Conservation (phyloP, 2,888 invertebrate species). For the Heliconius hortense region DNA sequence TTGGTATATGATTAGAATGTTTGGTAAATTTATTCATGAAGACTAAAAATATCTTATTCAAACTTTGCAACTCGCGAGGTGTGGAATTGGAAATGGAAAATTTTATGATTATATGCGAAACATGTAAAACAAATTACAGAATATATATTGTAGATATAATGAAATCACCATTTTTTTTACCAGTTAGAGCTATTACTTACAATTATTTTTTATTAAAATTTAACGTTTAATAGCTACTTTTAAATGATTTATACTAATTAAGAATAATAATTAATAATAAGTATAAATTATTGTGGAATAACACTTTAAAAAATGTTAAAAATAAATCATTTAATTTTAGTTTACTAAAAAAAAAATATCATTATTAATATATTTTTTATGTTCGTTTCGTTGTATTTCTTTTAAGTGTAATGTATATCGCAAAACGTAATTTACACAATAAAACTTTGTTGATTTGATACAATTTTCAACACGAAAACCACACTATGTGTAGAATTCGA, state of each 20-base stretch:
- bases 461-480: background rate
- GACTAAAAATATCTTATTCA: slow-evolving; percentile 38
- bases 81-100: slow-evolving; percentile 36
- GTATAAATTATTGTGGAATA: no score
- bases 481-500: background rate
- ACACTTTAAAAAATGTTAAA: no score
- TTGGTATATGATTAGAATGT: slow-evolving; percentile 35
- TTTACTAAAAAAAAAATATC: background rate
- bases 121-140: slow-evolving; percentile 13
- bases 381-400: background rate
- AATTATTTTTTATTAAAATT: background rate
- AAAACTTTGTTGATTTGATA: background rate
- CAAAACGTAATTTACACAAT: no score
- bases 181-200: background rate
- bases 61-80: slow-evolving; percentile 29
- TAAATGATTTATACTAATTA: no score
- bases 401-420: no score
- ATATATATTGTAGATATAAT: slow-evolving; percentile 1
- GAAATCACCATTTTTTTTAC: background rate
- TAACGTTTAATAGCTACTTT: background rate
- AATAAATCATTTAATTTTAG: no score
- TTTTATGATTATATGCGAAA: slow-evolving; percentile 31
- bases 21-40: slow-evolving; percentile 40
- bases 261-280: no score
- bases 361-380: background rate